Percentiles rank a stretch among this genome's conserved stretches.
Conservation (phyloP, 2,888 invertebrate genomes). For the Bombylius discolor region DNA sequence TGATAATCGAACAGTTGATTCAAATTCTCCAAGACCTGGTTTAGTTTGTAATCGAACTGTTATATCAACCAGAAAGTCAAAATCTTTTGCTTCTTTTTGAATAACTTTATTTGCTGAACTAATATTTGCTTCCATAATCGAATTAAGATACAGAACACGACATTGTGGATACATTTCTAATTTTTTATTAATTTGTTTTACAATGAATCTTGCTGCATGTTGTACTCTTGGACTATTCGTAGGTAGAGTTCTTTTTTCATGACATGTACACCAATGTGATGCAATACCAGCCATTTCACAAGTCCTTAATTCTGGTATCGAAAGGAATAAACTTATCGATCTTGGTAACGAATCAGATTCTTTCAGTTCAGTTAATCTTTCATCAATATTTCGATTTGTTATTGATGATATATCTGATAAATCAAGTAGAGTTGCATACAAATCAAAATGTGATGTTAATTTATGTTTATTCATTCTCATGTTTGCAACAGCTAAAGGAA, state of each 20-base stretch:
- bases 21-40: constrained; percentile 50
- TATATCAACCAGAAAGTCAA: constrained; percentile 30
- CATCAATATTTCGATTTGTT: constrained; percentile 34
- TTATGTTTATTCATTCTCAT: constrained; percentile 51
- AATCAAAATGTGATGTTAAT: constrained; percentile 73
- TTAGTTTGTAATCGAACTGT: constrained; percentile 38
- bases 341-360: constrained; percentile 38
- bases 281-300: constrained; percentile 67
- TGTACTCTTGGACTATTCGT: constrained; percentile 41
- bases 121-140: constrained; percentile 53
- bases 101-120: constrained; percentile 36
- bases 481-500: constrained; percentile 49
- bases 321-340: constrained; percentile 64
- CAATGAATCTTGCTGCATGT: constrained; percentile 47
- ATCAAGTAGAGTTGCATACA: constrained; percentile 66
- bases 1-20: constrained; percentile 54
- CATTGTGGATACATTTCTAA: constrained; percentile 51
- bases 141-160: constrained; percentile 46
- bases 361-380: constrained; percentile 27
- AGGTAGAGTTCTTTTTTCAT: constrained; percentile 46
- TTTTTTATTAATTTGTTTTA: constrained; percentile 51
- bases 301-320: constrained; percentile 56
- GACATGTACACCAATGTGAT: constrained; percentile 82
- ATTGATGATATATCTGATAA: constrained; percentile 42
- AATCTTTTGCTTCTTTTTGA: constrained; percentile 21